Evolutionary conservation across 2,888 invertebrate genomes (phyloP).

Genomic region (Trissolcus japonicus): DNA sequence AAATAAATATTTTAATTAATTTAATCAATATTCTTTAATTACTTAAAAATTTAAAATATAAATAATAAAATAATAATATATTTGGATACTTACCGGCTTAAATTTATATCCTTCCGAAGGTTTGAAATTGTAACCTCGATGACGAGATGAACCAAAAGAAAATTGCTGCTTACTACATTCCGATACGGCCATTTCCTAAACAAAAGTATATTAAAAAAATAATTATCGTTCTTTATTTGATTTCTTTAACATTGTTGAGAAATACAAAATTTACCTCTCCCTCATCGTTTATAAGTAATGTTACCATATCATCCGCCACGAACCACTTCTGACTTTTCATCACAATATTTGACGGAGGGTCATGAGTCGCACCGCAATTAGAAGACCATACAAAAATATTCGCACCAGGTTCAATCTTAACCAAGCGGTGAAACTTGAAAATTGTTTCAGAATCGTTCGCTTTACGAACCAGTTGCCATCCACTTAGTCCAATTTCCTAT

Average conservation of each 20-base stretch:
- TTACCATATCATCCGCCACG: conserved; percentile 88
- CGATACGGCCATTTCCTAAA: conserved; percentile 82
- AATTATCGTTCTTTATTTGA: conserved; percentile 42
- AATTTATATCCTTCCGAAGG: conserved; percentile 78
- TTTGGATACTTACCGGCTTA: conserved; percentile 74
- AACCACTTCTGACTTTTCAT: conserved; percentile 96
- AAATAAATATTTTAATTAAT: too few relatives aligned
- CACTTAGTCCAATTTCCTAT: conserved; percentile 84
- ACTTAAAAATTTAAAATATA: too few relatives aligned
- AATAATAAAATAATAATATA: not conserved
- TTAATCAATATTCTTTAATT: too few relatives aligned
- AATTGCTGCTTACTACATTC: conserved; percentile 80
- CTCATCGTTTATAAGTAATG: conserved; percentile 85
- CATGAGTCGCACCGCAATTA: conserved; percentile 88
- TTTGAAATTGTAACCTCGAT: conserved; percentile 73
- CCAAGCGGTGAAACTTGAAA: conserved; percentile 95
- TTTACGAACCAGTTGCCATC: conserved; percentile 90
- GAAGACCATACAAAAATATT: conserved; percentile 93
- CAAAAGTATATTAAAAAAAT: not conserved
- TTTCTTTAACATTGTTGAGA: not conserved
- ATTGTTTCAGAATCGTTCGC: conserved; percentile 87
- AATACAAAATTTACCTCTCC: conserved; percentile 82
- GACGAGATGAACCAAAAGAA: conserved; percentile 77
- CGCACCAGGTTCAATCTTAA: conserved; percentile 87
- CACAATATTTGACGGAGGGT: conserved; percentile 91